These are phyloP conservation scores for Luperina testacea DNA, from an alignment of 2,888 invertebrate species.

Conservation along the genomic window DNA sequence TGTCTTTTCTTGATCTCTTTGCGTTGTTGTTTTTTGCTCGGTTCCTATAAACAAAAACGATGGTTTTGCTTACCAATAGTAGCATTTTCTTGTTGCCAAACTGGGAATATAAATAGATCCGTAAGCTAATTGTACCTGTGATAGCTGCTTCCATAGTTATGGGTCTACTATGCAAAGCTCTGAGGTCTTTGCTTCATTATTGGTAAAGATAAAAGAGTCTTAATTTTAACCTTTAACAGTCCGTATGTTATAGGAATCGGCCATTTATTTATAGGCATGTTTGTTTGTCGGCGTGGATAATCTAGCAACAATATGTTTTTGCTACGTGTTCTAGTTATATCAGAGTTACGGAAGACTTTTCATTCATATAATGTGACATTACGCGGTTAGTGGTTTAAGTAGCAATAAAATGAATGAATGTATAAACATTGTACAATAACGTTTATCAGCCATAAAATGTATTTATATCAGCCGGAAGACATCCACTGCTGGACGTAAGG, in stretches of 20 bases:
- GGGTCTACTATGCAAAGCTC: too few species aligned
- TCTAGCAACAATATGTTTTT: slow-evolving; percentile 11
- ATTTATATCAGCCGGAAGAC: slow-evolving; percentile 1
- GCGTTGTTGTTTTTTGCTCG: slow-evolving; percentile 12
- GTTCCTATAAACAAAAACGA: too few species aligned
- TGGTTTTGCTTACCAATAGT: too few species aligned
- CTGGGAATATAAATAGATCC: too few species aligned
- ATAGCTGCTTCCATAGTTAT: too few species aligned
- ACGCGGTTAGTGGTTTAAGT: not conserved
- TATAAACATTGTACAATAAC: slow-evolving; percentile 6
- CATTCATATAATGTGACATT: slow-evolving; percentile 21
- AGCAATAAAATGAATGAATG: not conserved
- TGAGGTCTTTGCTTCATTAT: too few species aligned
- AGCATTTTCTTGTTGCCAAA: too few species aligned
- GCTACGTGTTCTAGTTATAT: slow-evolving; percentile 17
- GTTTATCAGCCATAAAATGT: slow-evolving; percentile 9
- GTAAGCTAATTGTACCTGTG: too few species aligned
- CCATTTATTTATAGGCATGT: not conserved
- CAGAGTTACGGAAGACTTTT: slow-evolving; percentile 29
- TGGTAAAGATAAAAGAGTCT: too few species aligned
- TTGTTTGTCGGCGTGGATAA: not conserved
- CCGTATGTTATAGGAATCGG: too few species aligned
- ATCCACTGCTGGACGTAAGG: not conserved
- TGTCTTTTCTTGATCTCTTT: not conserved
- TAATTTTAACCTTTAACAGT: too few species aligned